Evolutionary conservation across 2,797 vertebrate species (phyloP).

Genomic region (Hippoglossus hippoglossus): DNA sequence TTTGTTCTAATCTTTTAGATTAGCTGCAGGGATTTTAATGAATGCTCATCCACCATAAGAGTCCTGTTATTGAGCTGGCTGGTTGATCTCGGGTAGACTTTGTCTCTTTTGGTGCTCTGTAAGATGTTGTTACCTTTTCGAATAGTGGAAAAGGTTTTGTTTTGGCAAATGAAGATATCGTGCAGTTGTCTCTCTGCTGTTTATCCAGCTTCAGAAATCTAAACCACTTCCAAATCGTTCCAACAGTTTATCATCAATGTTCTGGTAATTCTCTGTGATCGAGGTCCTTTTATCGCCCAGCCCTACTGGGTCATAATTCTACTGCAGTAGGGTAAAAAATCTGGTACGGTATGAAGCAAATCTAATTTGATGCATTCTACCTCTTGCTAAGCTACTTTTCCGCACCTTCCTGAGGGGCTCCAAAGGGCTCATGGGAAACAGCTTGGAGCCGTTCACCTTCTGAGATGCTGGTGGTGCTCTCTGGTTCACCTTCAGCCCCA

Average conservation of each 20-base stretch:
- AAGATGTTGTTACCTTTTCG: background rate
- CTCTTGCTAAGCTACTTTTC: constrained; percentile 33
- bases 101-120: too few relatives aligned
- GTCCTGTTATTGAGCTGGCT: background rate
- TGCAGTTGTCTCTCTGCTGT: background rate
- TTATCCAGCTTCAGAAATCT: background rate
- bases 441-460: constrained; percentile 12
- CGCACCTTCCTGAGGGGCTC: constrained; percentile 60
- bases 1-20: too few relatives aligned
- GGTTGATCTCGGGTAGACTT: background rate
- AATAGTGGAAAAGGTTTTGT: background rate
- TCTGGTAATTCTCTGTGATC: background rate
- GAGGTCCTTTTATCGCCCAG: background rate
- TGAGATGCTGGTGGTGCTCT: constrained; percentile 21
- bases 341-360: background rate
- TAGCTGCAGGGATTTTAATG: background rate
- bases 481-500: constrained; percentile 8
- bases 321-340: background rate
- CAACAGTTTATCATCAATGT: background rate
- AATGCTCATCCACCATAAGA: background rate
- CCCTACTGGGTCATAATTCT: background rate
- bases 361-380: constrained; percentile 12
- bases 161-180: background rate
- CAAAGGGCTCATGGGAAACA: constrained; percentile 43
- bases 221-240: background rate